phyloP scores from a whole-genome alignment of 2,113 vertebrate species.

The Zosterops pallidus region DNA sequence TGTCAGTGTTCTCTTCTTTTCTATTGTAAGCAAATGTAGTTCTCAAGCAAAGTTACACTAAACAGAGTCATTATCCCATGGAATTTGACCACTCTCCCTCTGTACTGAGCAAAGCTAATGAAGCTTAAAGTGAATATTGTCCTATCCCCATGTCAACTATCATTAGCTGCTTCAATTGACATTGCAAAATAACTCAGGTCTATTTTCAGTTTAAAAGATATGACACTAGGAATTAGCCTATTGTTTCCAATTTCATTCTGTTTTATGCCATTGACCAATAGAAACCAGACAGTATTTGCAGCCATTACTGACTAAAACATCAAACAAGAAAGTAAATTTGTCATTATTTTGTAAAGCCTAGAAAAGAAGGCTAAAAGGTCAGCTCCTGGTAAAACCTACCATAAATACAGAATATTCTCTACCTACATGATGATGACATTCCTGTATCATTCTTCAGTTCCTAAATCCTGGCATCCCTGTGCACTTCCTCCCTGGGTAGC shows the following conservation, averaged over 20 bases:
- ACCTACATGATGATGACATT: not conserved
- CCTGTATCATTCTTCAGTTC: not conserved
- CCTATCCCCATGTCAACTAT: not conserved
- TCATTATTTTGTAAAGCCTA: not conserved
- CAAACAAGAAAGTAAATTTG: not conserved
- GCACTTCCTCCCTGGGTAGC: not conserved
- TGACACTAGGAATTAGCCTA: not conserved
- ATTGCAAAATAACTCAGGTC: not conserved
- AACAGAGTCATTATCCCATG: not conserved
- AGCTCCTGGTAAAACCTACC: not conserved
- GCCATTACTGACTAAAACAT: not conserved
- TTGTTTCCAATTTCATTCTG: not conserved
- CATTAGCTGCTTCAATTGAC: not conserved
- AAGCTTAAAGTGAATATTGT: not conserved
- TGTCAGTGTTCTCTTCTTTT: not conserved
- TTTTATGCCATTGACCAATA: not conserved
- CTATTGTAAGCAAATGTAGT: not conserved
- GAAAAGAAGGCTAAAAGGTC: not conserved
- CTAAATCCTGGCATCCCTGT: not conserved
- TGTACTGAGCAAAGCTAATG: not conserved
- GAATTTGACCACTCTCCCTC: not conserved
- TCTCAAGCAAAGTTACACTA: not conserved
- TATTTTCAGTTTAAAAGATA: not conserved
- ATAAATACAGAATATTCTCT: not conserved
- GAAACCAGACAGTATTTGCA: not conserved